These are phyloP conservation scores for Drosophila takahashii DNA, from an alignment of 1,140 invertebrate species.

Conservation along the genomic window DNA sequence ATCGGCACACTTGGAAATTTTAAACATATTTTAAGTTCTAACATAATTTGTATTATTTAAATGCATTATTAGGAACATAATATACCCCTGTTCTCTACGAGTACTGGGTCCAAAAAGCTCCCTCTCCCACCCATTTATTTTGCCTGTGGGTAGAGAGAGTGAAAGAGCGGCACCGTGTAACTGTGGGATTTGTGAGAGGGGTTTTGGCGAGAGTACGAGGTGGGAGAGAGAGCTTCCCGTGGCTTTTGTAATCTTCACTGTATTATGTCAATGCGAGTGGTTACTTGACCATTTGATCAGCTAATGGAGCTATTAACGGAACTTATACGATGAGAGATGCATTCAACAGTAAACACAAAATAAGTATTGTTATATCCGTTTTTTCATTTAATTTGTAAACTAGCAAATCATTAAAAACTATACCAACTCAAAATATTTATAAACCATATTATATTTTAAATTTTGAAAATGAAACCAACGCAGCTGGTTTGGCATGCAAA, in stretches of 20 bases:
- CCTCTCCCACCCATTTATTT: constrained; percentile 35
- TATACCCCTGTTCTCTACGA: neutral
- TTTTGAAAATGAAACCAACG: too few species aligned
- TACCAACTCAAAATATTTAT: too few species aligned
- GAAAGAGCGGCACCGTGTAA: constrained; percentile 10
- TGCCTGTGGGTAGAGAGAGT: constrained; percentile 3
- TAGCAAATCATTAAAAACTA: too few species aligned
- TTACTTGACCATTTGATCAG: constrained; percentile 22
- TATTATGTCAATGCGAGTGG: constrained; percentile 22
- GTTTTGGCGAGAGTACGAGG: neutral
- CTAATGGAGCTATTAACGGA: constrained; percentile 19
- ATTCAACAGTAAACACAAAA: neutral
- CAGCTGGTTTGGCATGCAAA: too few species aligned
- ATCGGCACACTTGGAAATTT: neutral
- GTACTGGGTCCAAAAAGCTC: constrained; percentile 10
- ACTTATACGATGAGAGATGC: neutral
- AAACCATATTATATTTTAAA: too few species aligned
- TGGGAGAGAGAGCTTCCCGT: constrained; percentile 21
- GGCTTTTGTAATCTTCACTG: constrained; percentile 27
- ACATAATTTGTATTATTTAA: neutral
- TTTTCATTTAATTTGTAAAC: too few species aligned
- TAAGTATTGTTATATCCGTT: neutral
- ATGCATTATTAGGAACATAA: neutral
- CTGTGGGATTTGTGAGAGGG: neutral
- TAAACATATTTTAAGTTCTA: too few species aligned